phyloP scores from a whole-genome alignment of 2,888 invertebrate genomes.

The Tinea trinotella region DNA sequence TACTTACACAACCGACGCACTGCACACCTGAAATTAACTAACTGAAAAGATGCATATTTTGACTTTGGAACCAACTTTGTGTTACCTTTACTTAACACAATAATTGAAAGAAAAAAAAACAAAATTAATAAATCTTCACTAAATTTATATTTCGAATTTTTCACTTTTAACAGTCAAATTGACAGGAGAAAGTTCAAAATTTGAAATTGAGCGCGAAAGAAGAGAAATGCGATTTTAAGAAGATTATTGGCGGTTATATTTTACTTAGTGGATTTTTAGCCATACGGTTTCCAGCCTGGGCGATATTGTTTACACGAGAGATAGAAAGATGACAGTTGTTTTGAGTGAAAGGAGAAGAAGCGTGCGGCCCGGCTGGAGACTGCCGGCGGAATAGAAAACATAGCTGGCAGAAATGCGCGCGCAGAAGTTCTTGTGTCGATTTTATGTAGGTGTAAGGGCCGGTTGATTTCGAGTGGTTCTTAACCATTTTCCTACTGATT shows the following conservation, averaged over 20 bases:
- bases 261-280: slow-evolving; percentile 25
- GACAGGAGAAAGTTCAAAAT: slow-evolving; percentile 33
- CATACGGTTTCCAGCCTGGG: slow-evolving; percentile 51
- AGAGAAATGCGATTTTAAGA: slow-evolving; percentile 19
- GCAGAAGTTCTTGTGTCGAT: slow-evolving; percentile 30
- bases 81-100: slow-evolving; percentile 28
- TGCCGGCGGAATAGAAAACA: slow-evolving; percentile 56
- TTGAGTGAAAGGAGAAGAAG: slow-evolving; percentile 43
- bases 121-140: not conserved
- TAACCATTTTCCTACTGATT: slow-evolving; percentile 1
- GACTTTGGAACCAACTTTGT: slow-evolving; percentile 41
- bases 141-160: not conserved
- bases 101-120: not conserved
- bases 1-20: slow-evolving; percentile 45
- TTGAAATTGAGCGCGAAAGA: slow-evolving; percentile 42
- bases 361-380: slow-evolving; percentile 66
- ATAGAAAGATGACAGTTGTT: slow-evolving; percentile 35
- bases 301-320: slow-evolving; percentile 49
- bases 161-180: slow-evolving; percentile 22
- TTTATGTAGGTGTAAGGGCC: slow-evolving; percentile 16
- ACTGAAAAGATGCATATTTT: slow-evolving; percentile 28
- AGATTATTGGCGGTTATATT: not conserved
- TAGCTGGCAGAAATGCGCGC: slow-evolving; percentile 53
- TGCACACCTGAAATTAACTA: slow-evolving; percentile 27
- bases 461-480: slow-evolving; percentile 12